Base-by-base conservation (phyloP, 2,113 vertebrate genomes). In the Spea multiplicata region DNA sequence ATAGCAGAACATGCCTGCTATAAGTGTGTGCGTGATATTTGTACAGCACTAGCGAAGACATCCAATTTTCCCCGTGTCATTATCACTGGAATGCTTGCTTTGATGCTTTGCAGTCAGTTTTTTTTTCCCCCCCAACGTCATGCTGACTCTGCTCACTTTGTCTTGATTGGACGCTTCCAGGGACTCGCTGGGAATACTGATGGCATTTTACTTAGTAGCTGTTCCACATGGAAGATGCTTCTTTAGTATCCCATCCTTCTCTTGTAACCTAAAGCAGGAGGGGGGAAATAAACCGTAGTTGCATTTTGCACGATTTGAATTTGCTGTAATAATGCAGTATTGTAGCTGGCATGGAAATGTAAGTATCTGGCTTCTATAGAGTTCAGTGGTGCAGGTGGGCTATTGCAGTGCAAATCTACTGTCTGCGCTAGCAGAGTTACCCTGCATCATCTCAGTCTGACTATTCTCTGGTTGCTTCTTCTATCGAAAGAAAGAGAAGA, bases 131-230 rank as follows among this genome's bases (percentile, higher is more conserved):
- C 83, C 85, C 79, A 44, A 76, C 85, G 90, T 88, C 92, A 83
- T 48, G 48, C 86, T 84, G 89, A 86, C 89, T 83, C 77, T 76
- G 83, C 84, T 85, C 82, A 85, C 17, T 82, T 47, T 82, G 83
- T 86, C 84, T 88, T 81, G 87, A 94, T 94, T 95, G 95, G 95
- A 86, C 84, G 76, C 83, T 84, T 81, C 76, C 82, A 71, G 82
- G 67, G 70, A 83, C 91, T 83, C 89, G 87, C 90, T 81, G 84
- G 83, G 90, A 91, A 93, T 91, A 82, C 91, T 85, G 89, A 90
- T 89, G 88, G 85, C 30, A 87, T 84, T 69, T 65, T 83, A 81
- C 17, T 16, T 83, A 0, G 66, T 85, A 86, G 77, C 86, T 87
- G 88, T 86, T 74, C 84, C 86, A 85, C 86, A 86, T 74, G 85